Base-by-base conservation (phyloP, 2,888 invertebrate genomes). In the Hecatera dysodea region DNA sequence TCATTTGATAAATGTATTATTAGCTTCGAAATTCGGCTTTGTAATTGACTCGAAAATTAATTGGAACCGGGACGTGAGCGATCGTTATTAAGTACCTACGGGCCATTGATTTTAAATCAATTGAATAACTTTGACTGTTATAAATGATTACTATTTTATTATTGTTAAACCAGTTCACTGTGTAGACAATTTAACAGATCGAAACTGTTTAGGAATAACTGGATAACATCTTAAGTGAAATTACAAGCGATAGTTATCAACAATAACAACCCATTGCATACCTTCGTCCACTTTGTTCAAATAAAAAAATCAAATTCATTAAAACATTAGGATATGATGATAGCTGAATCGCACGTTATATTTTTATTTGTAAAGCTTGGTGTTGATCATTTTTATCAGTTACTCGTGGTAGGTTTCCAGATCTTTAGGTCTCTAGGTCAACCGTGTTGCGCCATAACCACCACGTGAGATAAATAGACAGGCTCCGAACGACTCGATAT, bases 371-470 rank as follows among this genome's bases (percentile, higher is more conserved):
- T 67, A 76, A 71, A 48, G 57, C 46, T 70, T 57, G 61, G 63
- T 75, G 63, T 61, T 53, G 66, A 71, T 66, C 60, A 55, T 64
- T 69, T 64, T 76, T 66, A 73, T 81, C 66, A 78, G 79, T 65
- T 80, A 69, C 72, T 75, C 66, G 67, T 68, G 80, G 78, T 78
- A 72, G 75, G 79, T 85, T 80, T 84, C 67, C 80, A 84, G 83
- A 83, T 81, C 79, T 86, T 85, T 85, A 84, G 86, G 86, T 86
- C 86, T 86, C 77, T 87, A 77, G 86, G 86, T 86, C 86, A 86
- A 48, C 22, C 53, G 52, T 44, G 78, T 87, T 86, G 83, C 85
- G 78, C 72, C 78, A 86, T 48, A 56, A 52, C 75, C 72, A 68
- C 78, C 81, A 85, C 80, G 76, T 85, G 84, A 83, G 79, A 84